Evolutionary conservation across 1,140 invertebrate genomes (phyloP).

Genomic region (Tetragonula clypearis): DNA sequence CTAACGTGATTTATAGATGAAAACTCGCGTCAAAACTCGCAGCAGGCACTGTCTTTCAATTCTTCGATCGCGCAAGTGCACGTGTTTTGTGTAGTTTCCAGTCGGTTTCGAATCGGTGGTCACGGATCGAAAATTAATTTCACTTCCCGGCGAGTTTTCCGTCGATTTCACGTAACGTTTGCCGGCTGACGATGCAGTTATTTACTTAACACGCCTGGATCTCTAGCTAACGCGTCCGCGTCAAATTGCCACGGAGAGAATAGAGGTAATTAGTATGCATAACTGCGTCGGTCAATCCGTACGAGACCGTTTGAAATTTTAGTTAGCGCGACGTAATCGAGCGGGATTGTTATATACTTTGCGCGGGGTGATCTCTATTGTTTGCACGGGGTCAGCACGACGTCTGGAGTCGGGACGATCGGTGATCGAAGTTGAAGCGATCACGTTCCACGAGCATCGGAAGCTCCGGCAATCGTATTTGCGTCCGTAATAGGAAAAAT

Average conservation of each 20-base stretch:
- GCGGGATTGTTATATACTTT: background rate
- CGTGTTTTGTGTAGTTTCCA: no score
- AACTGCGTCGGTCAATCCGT: background rate
- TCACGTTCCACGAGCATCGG: no score
- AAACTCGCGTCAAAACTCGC: no score
- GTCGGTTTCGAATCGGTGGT: background rate
- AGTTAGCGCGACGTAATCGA: background rate
- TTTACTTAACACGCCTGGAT: background rate
- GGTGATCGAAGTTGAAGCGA: no score
- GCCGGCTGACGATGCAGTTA: background rate
- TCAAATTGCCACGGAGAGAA: background rate
- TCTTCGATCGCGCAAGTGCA: no score
- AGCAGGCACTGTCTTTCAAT: no score
- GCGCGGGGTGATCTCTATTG: background rate
- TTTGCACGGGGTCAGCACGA: background rate
- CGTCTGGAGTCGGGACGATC: background rate
- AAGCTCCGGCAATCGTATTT: background rate
- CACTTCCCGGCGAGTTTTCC: background rate
- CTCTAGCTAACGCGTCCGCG: background rate
- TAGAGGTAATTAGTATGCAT: conserved; percentile 3
- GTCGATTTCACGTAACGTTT: background rate
- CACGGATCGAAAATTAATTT: background rate
- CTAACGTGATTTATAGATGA: no score
- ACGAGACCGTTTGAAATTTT: background rate
- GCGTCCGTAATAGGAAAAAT: background rate